Evolutionary conservation across 2,113 vertebrate genomes (phyloP).

Genomic region (Nannospalax galili): DNA sequence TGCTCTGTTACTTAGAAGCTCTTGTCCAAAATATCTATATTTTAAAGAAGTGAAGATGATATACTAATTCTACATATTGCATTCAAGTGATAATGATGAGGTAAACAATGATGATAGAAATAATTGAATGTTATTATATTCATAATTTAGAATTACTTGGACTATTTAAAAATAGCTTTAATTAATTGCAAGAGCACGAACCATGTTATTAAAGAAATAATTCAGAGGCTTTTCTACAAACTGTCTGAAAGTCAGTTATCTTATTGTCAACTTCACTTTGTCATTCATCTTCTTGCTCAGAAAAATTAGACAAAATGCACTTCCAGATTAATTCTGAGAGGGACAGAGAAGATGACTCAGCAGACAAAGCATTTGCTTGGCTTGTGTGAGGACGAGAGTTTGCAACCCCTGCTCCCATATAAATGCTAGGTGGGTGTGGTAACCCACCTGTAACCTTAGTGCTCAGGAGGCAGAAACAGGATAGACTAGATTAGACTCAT

Average conservation of each 20-base stretch:
- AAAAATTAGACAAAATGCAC: neutral
- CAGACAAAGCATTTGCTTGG: neutral
- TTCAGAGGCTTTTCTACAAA: constrained; percentile 39
- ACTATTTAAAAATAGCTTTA: constrained; percentile 51
- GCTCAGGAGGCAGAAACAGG: neutral
- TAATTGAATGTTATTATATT: neutral
- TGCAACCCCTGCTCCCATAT: neutral
- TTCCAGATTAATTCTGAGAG: neutral
- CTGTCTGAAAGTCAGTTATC: neutral
- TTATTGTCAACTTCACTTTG: constrained; percentile 39
- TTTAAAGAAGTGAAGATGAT: neutral
- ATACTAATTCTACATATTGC: neutral
- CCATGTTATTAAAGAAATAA: constrained; percentile 53
- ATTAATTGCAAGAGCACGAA: constrained; percentile 43
- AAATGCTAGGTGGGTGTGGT: neutral
- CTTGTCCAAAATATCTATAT: neutral
- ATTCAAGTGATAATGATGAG: neutral
- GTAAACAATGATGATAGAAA: neutral
- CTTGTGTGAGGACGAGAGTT: neutral
- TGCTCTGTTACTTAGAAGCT: neutral
- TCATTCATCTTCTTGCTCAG: neutral
- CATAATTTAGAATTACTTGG: constrained; percentile 33
- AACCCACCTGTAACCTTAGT: neutral
- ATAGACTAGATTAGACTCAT: neutral
- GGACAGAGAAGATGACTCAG: neutral